phyloP scores from a whole-genome alignment of 1,140 invertebrate genomes.

The Pogonomyrmex barbatus region DNA sequence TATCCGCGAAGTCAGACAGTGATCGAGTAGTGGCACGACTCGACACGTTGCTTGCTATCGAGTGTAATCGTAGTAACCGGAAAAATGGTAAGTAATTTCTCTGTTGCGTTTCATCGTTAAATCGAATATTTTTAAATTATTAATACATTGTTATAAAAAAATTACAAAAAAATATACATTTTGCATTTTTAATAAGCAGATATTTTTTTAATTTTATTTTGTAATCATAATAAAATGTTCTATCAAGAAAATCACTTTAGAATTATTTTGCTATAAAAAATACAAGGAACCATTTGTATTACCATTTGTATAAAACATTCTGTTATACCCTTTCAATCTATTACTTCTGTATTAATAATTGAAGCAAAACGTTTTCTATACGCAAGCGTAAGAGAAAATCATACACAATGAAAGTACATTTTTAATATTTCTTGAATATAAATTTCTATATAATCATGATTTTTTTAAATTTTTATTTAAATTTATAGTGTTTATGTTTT shows the following conservation, averaged over 20 bases:
- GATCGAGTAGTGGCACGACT: slow-evolving; percentile 56
- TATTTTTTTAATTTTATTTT: neutral
- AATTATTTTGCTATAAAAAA: neutral
- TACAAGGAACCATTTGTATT: neutral
- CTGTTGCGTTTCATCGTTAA: neutral
- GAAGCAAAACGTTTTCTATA: neutral
- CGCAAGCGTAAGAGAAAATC: neutral
- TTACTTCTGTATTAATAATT: slow-evolving; percentile 9
- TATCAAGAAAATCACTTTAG: neutral
- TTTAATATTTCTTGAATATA: neutral
- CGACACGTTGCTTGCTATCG: slow-evolving; percentile 39
- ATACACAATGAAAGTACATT: neutral
- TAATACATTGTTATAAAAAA: too few relatives aligned
- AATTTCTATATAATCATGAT: too few relatives aligned
- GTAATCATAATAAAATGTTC: neutral
- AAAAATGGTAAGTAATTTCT: slow-evolving; percentile 66
- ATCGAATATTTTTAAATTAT: neutral
- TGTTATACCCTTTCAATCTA: neutral
- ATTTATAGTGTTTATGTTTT: too few relatives aligned
- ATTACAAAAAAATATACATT: neutral
- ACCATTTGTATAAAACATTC: neutral
- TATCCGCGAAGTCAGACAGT: slow-evolving; percentile 67
- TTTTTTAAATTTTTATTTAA: too few relatives aligned
- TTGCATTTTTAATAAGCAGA: slow-evolving; percentile 9
- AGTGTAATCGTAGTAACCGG: neutral